These are phyloP conservation scores for Ictalurus furcatus DNA, from an alignment of 2,113 vertebrate genomes.

Conservation along the genomic window DNA sequence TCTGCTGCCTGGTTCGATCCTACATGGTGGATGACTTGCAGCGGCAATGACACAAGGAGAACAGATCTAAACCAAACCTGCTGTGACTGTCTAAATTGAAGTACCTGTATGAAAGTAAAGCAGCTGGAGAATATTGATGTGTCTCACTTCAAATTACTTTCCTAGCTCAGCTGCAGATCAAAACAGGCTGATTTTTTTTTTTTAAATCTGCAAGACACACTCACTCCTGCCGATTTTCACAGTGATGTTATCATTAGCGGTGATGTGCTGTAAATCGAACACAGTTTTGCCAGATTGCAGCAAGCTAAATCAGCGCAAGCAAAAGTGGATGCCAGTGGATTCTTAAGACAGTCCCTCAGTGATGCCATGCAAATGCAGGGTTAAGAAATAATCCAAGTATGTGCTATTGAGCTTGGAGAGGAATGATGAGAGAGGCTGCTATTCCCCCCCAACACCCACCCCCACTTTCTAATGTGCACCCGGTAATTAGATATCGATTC, in stretches of 20 bases:
- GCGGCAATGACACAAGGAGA: not conserved
- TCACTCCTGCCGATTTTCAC: conserved; percentile 29
- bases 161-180: conserved; percentile 30
- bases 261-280: conserved; percentile 64
- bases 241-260: conserved; percentile 56
- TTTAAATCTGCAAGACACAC: conserved; percentile 56
- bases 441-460: conserved; percentile 12
- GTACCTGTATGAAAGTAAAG: not conserved
- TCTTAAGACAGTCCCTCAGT: conserved; percentile 56
- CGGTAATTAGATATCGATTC: conserved; percentile 89
- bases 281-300: conserved; percentile 57
- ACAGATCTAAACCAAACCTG: not conserved
- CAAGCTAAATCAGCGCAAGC: conserved; percentile 41
- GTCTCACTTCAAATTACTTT: conserved; percentile 25
- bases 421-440: conserved; percentile 59
- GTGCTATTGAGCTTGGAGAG: conserved; percentile 61
- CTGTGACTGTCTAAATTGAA: not conserved
- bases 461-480: conserved; percentile 62
- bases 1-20: too few species aligned
- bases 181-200: conserved; percentile 20
- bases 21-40: not conserved
- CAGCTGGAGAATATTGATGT: conserved; percentile 1
- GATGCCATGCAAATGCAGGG: conserved; percentile 68
- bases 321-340: not conserved
- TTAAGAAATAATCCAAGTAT: conserved; percentile 71